Base-by-base conservation (phyloP, 2,888 invertebrate species). In the Plebejus melissa region DNA sequence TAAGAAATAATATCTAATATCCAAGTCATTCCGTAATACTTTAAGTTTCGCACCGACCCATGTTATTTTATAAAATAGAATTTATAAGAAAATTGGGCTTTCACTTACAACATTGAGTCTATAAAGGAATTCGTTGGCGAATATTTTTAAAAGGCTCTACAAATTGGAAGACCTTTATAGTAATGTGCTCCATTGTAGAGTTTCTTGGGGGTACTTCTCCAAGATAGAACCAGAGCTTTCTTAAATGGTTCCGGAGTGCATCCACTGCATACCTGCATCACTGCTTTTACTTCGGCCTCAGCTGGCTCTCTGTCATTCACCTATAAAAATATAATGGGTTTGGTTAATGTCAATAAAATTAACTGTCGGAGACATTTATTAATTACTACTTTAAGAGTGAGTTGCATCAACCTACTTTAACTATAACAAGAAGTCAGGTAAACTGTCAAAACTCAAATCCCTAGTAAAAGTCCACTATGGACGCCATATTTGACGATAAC, bases 251-350 rank as follows among this genome's bases (percentile, higher is more conserved):
- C 97, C 0, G 94, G 88, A 32, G 95, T 94, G 82, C 97, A 97
- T 0, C 95, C 96, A 77, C 96, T 95, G 87, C 97, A 97, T 1
- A 97, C 91, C 80, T 95, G 94, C 96, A 97, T 96, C 0, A 97
- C 97, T 11, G 96, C 96, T 81, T 94, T 96, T 0, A 97, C 97
- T 87, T 97, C 97, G 50, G 96, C 97, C 85, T 97, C 97, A 0
- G 97, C 97, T 0, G 97, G 97, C 82, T 97, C 97, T 69, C 96
- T 94, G 82, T 96, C 97, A 77, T 97, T 96, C 74, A 94, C 94
- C 88, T 95, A 90, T 4, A 93, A 88, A 80, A 89, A 38, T 4
- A 41, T 22, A n/a, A 54, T 54, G 9, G 41, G 9, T 9, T 32
- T 32, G 32, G 32, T 32, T 32, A 32, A 32, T n/a, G 77, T 87